Conservation (phyloP, 2,888 invertebrate species). For the Ashinkailepas kermadecensis region DNA sequence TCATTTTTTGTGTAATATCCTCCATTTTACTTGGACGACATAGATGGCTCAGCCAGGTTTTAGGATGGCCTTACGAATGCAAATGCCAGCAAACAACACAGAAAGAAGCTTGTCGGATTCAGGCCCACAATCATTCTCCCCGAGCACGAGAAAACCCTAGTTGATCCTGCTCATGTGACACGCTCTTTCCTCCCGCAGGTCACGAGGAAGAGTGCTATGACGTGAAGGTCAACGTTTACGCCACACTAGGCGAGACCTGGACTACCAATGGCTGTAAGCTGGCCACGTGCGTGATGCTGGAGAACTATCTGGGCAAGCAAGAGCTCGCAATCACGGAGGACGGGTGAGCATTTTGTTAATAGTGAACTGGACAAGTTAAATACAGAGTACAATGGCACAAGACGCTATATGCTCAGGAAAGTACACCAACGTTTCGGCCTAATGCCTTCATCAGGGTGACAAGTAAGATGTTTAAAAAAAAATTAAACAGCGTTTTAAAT, state of each 20-base stretch:
- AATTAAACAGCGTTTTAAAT: not conserved
- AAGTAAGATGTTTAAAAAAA: not conserved
- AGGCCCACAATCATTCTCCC: too few species aligned
- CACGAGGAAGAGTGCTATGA: constrained; percentile 37
- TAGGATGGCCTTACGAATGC: too few species aligned
- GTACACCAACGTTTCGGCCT: not conserved
- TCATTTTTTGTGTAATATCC: too few species aligned
- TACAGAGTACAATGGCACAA: too few species aligned
- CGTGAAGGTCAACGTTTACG: constrained; percentile 37
- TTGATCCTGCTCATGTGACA: too few species aligned
- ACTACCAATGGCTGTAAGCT: constrained; percentile 33
- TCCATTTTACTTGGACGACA: too few species aligned
- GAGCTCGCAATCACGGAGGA: not conserved
- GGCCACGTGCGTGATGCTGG: not conserved
- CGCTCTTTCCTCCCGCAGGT: constrained; percentile 36
- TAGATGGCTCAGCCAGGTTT: too few species aligned
- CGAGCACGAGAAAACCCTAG: too few species aligned
- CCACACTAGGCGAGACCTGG: constrained; percentile 39
- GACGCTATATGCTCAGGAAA: not conserved
- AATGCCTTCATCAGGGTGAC: not conserved
- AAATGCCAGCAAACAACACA: too few species aligned
- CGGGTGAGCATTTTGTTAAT: not conserved
- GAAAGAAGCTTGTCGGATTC: too few species aligned
- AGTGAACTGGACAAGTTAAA: too few species aligned
- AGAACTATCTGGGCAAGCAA: not conserved